Evolutionary conservation across 2,797 vertebrate species (phyloP), one percentile per base, ranked within the genome.

Genomic region (Podarcis siculus): DNA sequence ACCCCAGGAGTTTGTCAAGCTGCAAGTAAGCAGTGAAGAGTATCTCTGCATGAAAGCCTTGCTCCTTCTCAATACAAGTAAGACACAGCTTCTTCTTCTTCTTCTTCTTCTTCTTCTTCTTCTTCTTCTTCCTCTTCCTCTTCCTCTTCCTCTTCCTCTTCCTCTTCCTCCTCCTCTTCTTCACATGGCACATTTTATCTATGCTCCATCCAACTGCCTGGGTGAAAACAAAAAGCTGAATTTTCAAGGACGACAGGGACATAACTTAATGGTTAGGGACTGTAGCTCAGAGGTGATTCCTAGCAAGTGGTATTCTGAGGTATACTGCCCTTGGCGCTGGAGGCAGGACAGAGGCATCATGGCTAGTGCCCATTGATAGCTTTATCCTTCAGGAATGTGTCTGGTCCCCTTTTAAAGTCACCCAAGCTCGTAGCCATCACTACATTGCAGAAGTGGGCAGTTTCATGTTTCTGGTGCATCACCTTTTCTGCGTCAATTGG

Each of bases 41-140:
- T 99, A 98, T 91, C 98, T 99, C 15, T 99, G 99, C 94, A 99
- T 99, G 99, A 99, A 99, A 96, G 98, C 98, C 79, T 96, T 99
- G 90, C 96, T 99, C 76, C 97, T 99, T 64, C 98, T 99, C 85
- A 99, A 98, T 95, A 99, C 98, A 95, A 99, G 99, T 99, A 97
- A 93, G 97, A 89, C 19, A 79, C 13, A 0, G 55, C 49, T 35
- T 0, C 76, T 71, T 0, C 8, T 61, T 1, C 49, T n/a, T 17
- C 42, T 87, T 92, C 42, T 45, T 45, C 45, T 45, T 45, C 42
- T 45, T 49, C 49, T 49, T 49, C 49, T 49, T 49, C 2, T 32
- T 4, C 13, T 12, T 13, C 35, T 27, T 79, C 66, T 58, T 27
- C 30, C 13, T 49, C 45, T 13, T 49, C 45, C 13, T 49, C 49